Evolutionary conservation across 2,797 vertebrate genomes (phyloP).

Genomic region (Gymnoscopelus braueri): DNA sequence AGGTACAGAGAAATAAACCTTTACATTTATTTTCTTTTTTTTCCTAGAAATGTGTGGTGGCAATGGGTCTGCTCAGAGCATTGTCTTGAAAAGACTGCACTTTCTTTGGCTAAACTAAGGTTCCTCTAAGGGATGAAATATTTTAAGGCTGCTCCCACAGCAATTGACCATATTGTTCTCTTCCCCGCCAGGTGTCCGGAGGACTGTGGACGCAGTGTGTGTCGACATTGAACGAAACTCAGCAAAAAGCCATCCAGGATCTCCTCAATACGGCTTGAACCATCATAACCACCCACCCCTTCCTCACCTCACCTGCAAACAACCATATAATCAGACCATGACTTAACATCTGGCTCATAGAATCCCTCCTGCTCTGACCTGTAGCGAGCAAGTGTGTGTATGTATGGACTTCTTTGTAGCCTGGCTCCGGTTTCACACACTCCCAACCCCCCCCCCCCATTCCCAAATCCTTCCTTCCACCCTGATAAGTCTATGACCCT

Average conservation of each 20-base stretch:
- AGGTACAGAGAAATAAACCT: slow-evolving; percentile 75
- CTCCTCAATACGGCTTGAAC: slow-evolving; percentile 94
- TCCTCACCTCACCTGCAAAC: slow-evolving; percentile 12
- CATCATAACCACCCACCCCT: not conserved
- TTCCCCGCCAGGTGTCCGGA: slow-evolving; percentile 86
- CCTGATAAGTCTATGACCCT: too few relatives aligned
- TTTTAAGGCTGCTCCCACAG: not conserved
- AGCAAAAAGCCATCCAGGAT: slow-evolving; percentile 97
- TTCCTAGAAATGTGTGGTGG: too few relatives aligned
- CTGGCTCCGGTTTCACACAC: slow-evolving; percentile 43
- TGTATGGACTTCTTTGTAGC: slow-evolving; percentile 37
- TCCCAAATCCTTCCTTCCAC: too few relatives aligned
- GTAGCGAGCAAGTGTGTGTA: slow-evolving; percentile 46
- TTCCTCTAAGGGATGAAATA: not conserved
- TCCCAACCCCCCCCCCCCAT: slow-evolving; percentile 1
- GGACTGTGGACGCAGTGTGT: slow-evolving; percentile 96
- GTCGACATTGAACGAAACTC: slow-evolving; percentile 90
- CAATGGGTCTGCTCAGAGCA: too few relatives aligned
- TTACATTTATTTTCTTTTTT: too few relatives aligned
- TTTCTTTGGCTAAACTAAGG: not conserved
- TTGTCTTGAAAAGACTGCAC: too few relatives aligned
- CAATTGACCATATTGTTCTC: not conserved
- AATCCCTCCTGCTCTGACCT: slow-evolving; percentile 63
- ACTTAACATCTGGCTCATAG: slow-evolving; percentile 63
- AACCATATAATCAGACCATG: slow-evolving; percentile 53